These are phyloP conservation scores for Hyperoodon ampullatus DNA, from an alignment of 2,113 vertebrate species.

Conservation along the genomic window DNA sequence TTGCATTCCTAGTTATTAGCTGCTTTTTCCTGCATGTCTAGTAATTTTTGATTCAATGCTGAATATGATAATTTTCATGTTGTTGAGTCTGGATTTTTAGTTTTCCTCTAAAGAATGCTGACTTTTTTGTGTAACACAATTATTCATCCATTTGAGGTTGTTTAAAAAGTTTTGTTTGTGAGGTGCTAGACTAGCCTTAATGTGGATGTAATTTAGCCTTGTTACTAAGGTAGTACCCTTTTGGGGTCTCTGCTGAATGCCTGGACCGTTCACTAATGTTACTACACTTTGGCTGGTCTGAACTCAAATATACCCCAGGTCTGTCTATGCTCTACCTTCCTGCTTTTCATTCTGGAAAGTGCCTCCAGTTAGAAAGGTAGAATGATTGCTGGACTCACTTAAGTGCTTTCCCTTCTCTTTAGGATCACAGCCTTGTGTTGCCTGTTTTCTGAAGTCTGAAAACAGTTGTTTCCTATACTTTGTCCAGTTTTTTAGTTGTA, in stretches of 20 bases:
- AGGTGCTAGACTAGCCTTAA: not conserved
- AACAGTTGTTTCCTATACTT: not conserved
- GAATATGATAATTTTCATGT: not conserved
- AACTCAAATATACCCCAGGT: not conserved
- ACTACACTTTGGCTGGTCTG: not conserved
- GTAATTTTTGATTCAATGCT: not conserved
- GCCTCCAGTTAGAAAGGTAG: not conserved
- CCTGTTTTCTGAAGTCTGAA: not conserved
- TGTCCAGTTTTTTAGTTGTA: not conserved
- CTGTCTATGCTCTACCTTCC: not conserved
- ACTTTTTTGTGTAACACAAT: not conserved
- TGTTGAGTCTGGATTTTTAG: not conserved
- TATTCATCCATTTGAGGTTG: not conserved
- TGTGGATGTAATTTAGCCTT: not conserved
- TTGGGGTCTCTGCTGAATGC: not conserved
- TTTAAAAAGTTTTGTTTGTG: not conserved
- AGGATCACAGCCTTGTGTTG: not conserved
- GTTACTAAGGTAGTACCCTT: not conserved
- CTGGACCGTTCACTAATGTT: not conserved
- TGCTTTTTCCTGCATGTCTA: not conserved
- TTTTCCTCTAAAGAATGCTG: not conserved
- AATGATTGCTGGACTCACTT: not conserved
- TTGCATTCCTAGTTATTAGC: not conserved
- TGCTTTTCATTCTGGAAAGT: not conserved
- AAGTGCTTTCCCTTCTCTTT: not conserved